A percentile compares a stretch with the other conserved stretches of the same genome.
phyloP scores from a whole-genome alignment of 2,797 vertebrate genomes.

The Lacerta bilineata region DNA sequence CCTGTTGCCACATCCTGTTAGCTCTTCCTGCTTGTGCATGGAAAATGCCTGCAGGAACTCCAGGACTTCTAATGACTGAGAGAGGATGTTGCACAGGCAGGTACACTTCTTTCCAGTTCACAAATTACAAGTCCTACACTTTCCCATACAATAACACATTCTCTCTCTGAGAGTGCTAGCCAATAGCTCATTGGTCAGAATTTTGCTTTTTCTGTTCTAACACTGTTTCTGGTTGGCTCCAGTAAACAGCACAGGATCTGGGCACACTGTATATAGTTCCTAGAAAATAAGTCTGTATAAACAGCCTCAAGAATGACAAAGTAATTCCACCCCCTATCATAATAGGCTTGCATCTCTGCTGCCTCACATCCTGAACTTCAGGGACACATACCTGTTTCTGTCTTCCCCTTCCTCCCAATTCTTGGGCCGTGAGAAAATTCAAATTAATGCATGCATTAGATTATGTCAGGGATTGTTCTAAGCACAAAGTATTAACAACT shows the following conservation, averaged over 20 bases:
- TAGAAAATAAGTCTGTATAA: neutral
- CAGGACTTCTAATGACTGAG: constrained; percentile 2
- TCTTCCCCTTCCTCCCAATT: neutral
- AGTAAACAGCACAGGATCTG: neutral
- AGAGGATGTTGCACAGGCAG: neutral
- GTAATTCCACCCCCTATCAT: too few relatives aligned
- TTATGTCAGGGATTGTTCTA: accelerated
- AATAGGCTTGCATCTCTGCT: too few relatives aligned
- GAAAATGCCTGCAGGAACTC: neutral
- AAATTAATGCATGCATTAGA: constrained; percentile 8
- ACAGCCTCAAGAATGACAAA: neutral
- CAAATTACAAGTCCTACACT: neutral
- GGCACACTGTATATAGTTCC: neutral
- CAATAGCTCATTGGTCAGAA: neutral
- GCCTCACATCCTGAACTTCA: too few relatives aligned
- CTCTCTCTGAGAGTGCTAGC: neutral
- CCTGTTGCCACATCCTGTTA: neutral
- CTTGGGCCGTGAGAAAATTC: too few relatives aligned
- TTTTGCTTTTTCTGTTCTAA: neutral
- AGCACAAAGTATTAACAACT: neutral
- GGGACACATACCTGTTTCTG: neutral
- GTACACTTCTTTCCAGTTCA: neutral
- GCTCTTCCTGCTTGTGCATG: neutral
- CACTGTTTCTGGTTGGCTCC: neutral
- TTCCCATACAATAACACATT: neutral